Conservation (phyloP, 2,113 vertebrate species). For the Numida meleagris region DNA sequence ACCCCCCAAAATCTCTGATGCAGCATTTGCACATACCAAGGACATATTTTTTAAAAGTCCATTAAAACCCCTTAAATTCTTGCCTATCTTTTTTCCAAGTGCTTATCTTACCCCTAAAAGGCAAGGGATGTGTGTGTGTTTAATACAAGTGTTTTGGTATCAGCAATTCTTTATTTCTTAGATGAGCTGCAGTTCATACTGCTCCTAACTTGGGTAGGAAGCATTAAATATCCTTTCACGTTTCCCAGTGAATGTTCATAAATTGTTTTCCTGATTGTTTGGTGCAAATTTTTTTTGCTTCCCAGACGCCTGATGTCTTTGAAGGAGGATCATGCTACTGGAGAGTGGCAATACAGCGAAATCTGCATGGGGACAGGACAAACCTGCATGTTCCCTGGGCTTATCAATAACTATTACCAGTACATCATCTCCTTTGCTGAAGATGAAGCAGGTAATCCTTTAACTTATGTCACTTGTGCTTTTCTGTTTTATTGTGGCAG, state of each 20-base stretch:
- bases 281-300: not conserved
- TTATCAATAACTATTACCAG: constrained; percentile 93
- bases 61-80: not conserved
- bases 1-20: not conserved
- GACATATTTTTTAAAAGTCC: not conserved
- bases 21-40: not conserved
- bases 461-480: not conserved
- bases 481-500: not conserved
- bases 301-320: constrained; percentile 92
- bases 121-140: not conserved
- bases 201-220: not conserved
- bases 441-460: constrained; percentile 90
- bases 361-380: constrained; percentile 93
- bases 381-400: constrained; percentile 90
- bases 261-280: not conserved
- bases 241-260: not conserved
- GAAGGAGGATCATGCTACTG: constrained; percentile 78
- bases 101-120: not conserved
- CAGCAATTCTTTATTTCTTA: not conserved
- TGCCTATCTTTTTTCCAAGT: not conserved
- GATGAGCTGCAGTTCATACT: not conserved
- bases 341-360: constrained; percentile 88
- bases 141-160: not conserved
- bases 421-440: constrained; percentile 96
- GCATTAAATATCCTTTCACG: not conserved